Base-by-base conservation (phyloP, 2,888 invertebrate genomes). In the Horisme vitalbata region DNA sequence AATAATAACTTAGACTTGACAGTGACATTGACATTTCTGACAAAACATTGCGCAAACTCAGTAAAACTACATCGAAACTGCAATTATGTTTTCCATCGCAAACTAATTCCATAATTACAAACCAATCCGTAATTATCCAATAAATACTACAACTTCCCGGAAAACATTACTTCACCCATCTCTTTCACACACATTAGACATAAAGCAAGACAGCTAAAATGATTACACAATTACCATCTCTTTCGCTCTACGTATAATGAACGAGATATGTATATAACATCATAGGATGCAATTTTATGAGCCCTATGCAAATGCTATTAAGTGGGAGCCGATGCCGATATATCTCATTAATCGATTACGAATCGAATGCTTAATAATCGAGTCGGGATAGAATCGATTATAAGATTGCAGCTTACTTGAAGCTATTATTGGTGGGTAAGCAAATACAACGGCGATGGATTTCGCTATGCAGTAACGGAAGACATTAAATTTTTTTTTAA, bases 281-380 rank as follows among this genome's bases (percentile, higher is more conserved):
- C 34, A 10, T 24, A 48, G 34, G 34, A 38, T 39, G 31, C 44
- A 48, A 45, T 45, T 18, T 18, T 51, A 53, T 51, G 49, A 39
- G 45, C 39, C 45, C 46, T 53, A 57, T 55, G 53, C 44, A 55
- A 57, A 57, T 50, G 59, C 49, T 55, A 51, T 57, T 56, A 51
- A 48, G 50, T 52, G 41, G 57, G 24, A 57, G 57, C 51, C 37
- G 24, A 31, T 37, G 36, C 12, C 28, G 51, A 49, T 43, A 55
- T 38, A 52, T 45, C 45, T 55, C 36, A 58, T 59, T 59, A 61
- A 45, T 32, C 56, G 49, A 57, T 59, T 57, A 57, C 56, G 57
- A 54, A 45, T 52, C 53, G 50, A 55, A 55, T 54, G 50, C 50
- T 41, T 55, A 54, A 58, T 58, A 44, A 55, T 55, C 49, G 51